Evolutionary conservation across 2,113 vertebrate species (phyloP).

Genomic region (Pseudonaja textilis): DNA sequence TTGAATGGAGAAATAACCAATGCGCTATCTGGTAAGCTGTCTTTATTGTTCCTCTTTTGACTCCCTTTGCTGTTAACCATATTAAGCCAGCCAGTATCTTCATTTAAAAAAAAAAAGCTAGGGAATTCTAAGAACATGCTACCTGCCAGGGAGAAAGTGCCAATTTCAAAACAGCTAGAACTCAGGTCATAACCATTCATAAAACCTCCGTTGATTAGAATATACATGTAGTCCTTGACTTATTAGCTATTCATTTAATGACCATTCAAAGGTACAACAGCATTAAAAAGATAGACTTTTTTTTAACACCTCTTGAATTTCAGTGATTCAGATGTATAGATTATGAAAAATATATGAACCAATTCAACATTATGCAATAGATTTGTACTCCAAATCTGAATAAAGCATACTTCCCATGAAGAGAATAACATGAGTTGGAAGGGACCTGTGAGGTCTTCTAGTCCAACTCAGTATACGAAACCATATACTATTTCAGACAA

Average conservation of each 20-base stretch:
- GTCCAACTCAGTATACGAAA: too few species aligned
- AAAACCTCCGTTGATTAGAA: background rate
- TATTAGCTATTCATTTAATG: background rate
- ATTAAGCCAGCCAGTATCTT: background rate
- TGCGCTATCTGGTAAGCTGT: rapidly evolving
- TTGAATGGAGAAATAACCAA: background rate
- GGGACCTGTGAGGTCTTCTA: too few species aligned
- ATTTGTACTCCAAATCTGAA: too few species aligned
- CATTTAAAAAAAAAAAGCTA: background rate
- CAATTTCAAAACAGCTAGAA: background rate
- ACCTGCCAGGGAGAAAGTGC: background rate
- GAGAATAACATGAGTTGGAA: too few species aligned
- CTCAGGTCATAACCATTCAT: background rate
- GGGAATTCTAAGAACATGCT: background rate
- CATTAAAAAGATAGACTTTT: background rate
- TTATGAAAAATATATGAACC: too few species aligned
- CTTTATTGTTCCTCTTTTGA: background rate
- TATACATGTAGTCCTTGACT: background rate
- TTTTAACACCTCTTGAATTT: background rate
- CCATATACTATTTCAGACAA: too few species aligned
- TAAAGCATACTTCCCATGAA: background rate
- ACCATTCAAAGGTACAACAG: background rate
- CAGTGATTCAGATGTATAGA: background rate
- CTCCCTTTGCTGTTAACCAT: background rate
- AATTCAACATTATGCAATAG: too few species aligned